phyloP scores from a whole-genome alignment of 2,797 vertebrate species.

The Nyctalus aviator region DNA sequence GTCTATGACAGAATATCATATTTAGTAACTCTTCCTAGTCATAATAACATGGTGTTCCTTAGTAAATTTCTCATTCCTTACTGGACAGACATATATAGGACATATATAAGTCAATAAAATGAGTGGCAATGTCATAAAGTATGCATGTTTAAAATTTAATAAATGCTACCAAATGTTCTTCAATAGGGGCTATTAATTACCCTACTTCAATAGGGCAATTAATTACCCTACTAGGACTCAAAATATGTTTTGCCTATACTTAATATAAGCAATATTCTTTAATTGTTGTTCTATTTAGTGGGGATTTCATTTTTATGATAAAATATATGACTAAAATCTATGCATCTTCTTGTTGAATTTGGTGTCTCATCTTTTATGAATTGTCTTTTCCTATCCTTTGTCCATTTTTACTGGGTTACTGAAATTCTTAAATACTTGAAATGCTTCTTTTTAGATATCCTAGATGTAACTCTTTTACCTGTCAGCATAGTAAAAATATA shows the following conservation, averaged over 20 bases:
- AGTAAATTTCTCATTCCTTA: slow-evolving; percentile 28
- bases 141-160: slow-evolving; percentile 7
- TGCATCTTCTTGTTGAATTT: background rate
- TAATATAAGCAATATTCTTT: slow-evolving; percentile 3
- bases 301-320: background rate
- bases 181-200: background rate
- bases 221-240: background rate
- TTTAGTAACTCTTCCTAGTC: slow-evolving; percentile 26
- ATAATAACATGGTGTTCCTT: background rate
- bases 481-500: slow-evolving; percentile 20
- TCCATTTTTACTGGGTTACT: slow-evolving; percentile 33
- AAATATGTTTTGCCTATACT: background rate
- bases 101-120: background rate
- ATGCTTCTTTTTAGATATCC: slow-evolving; percentile 53
- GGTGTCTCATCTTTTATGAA: slow-evolving; percentile 31
- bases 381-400: slow-evolving; percentile 8
- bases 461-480: background rate
- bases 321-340: background rate
- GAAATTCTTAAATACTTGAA: slow-evolving; percentile 54
- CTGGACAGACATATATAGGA: background rate
- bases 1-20: background rate
- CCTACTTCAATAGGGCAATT: background rate
- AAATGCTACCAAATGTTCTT: background rate
- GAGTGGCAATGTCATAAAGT: background rate
- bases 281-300: background rate